Evolutionary conservation across 2,113 vertebrate genomes (phyloP).

Genomic region (Camelus bactrianus): DNA sequence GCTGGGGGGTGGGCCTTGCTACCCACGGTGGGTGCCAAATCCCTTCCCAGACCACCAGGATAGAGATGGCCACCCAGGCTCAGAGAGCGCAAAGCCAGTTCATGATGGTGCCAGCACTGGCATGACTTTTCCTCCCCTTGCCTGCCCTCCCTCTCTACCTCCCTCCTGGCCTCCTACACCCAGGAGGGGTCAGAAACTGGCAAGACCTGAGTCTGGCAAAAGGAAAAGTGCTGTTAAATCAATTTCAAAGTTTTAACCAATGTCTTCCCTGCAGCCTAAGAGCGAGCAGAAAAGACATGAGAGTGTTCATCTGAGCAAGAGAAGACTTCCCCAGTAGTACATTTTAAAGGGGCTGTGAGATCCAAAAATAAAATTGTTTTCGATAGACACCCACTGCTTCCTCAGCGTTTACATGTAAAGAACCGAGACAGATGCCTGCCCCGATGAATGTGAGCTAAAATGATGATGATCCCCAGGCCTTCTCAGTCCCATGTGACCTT

Average conservation of each 20-base stretch:
- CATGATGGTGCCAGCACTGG: not conserved
- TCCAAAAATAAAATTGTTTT: not conserved
- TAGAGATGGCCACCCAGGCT: not conserved
- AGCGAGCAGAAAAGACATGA: not conserved
- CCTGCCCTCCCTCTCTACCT: not conserved
- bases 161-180: not conserved
- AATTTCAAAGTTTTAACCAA: not conserved
- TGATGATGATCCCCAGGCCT: rapidly evolving
- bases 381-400: not conserved
- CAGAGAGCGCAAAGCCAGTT: not conserved
- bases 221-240: not conserved
- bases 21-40: not conserved
- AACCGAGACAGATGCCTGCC: not conserved
- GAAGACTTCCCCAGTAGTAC: not conserved
- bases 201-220: not conserved
- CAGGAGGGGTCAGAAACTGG: not conserved
- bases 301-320: not conserved
- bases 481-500: not conserved
- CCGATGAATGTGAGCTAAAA: not conserved
- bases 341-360: not conserved
- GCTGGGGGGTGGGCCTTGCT: not conserved
- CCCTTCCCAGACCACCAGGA: not conserved
- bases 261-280: not conserved
- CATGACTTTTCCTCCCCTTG: not conserved
- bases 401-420: not conserved